Conservation (phyloP, 1,140 invertebrate species). For the Zaprionus gabonicus region DNA sequence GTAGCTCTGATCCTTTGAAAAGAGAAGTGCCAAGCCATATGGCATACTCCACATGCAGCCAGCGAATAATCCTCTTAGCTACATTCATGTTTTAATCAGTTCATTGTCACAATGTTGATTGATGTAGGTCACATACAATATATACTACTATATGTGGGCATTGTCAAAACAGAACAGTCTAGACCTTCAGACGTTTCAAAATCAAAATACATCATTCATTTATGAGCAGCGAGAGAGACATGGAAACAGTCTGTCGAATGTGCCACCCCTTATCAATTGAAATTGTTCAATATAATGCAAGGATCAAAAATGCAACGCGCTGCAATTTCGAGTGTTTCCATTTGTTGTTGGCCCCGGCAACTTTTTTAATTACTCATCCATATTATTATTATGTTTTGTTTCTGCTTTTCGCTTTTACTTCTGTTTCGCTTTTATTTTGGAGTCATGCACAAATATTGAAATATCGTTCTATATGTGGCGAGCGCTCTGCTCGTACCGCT, state of each 20-base stretch:
- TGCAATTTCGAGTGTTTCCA: conserved; percentile 39
- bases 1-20: conserved; percentile 8
- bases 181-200: conserved; percentile 15
- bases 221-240: background rate
- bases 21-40: background rate
- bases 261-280: background rate
- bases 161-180: conserved; percentile 35
- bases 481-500: conserved; percentile 40
- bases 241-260: background rate
- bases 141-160: conserved; percentile 27
- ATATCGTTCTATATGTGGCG: conserved; percentile 49
- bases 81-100: conserved; percentile 54
- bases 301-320: conserved; percentile 22
- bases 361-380: conserved; percentile 74
- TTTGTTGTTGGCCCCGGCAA: conserved; percentile 28
- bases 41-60: conserved; percentile 2
- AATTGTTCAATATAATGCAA: conserved; percentile 28
- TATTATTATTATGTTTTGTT: conserved; percentile 39
- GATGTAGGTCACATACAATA: conserved; percentile 36
- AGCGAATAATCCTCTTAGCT: conserved; percentile 45
- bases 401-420: background rate
- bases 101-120: conserved; percentile 50
- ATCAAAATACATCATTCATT: conserved; percentile 6
- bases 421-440: conserved; percentile 30
- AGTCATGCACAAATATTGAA: conserved; percentile 63